Base-by-base conservation (phyloP, 2,797 vertebrate genomes). In the Coracias cyanogaster region DNA sequence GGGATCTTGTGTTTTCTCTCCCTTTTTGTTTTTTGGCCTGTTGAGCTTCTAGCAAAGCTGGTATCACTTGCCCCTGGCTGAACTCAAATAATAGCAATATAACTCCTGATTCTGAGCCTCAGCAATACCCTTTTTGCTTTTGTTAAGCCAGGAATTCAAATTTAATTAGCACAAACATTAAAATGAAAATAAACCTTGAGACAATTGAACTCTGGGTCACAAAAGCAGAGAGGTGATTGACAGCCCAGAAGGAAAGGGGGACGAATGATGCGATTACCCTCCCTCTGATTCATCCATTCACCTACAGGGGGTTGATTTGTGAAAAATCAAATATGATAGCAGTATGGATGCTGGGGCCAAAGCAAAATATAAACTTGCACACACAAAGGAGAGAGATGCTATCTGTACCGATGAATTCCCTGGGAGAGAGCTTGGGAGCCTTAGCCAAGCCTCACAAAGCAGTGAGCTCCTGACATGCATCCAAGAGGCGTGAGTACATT, bases 131-230 rank as follows among this genome's bases (percentile, higher is more conserved):
- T 61, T 92, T 88, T 73, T 94, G 66, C 88, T 92, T 89, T 95
- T 88, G 33, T 80, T 21, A 89, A 93, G 71, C 77, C 15, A 77
- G 83, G 57, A 90, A 94, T 92, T 74, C 83, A 95, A 90, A 94
- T 93, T 89, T 89, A 94, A 96, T 96, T 93, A 93, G 81, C 66
- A 92, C 33, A 85, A 80, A 95, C 82, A 90, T 84, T 79, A 86
- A 83, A 94, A 95, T 66, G 26, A 95, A 97, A 94, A 95, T 91
- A 95, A 95, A 90, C 77, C 55, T 88, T 60, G 33, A 86, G 83
- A 96, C 52, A 95, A 67, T 15, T 84, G 80, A 95, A 84, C 58
- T 89, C 70, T 64, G 60, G 64, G 70, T 90, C 86, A 90, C 24
- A 48, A 90, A 94, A 94, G 60, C 74, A 93, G 67, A 89, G 74